A percentile compares a stretch with the other conserved stretches of the same genome.
phyloP scores from a whole-genome alignment of 2,797 vertebrate genomes.

The Ceryle rudis region DNA sequence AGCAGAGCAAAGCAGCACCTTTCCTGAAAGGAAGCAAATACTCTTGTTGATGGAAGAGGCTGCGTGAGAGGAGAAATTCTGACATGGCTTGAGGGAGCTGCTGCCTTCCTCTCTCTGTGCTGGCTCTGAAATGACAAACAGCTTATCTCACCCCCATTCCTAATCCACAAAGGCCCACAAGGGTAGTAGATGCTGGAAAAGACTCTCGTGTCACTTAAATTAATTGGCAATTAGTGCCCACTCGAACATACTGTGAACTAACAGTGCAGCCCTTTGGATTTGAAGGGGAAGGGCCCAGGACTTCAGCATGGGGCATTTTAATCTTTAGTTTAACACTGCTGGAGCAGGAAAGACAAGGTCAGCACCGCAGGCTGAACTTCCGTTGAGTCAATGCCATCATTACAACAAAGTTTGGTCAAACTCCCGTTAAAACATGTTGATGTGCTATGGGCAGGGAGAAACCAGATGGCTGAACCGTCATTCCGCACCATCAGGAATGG shows the following conservation, averaged over 20 bases:
- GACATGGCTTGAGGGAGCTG: not conserved
- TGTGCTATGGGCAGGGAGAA: not conserved
- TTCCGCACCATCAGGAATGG: rapidly evolving
- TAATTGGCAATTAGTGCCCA: not conserved
- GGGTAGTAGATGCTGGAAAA: not conserved
- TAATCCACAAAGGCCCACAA: not conserved
- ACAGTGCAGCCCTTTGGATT: not conserved
- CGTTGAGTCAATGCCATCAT: slow-evolving; percentile 1
- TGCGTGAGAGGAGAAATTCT: not conserved
- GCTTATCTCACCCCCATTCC: not conserved
- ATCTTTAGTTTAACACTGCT: not conserved
- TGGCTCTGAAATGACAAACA: not conserved
- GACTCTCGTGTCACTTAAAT: not conserved
- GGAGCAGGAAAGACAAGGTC: slow-evolving; percentile 57
- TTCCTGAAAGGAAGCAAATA: slow-evolving; percentile 61
- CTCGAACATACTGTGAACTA: not conserved
- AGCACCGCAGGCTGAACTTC: not conserved
- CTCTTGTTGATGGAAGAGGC: slow-evolving; percentile 27
- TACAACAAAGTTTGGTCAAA: slow-evolving; percentile 8
- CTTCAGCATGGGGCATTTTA: rapidly evolving
- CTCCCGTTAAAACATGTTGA: not conserved
- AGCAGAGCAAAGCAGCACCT: not conserved
- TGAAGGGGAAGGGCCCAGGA: not conserved
- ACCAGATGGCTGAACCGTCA: not conserved
- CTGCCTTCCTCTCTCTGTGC: not conserved